Conservation (phyloP, 23 tunicate genomes). For the Ascidia mentula region DNA sequence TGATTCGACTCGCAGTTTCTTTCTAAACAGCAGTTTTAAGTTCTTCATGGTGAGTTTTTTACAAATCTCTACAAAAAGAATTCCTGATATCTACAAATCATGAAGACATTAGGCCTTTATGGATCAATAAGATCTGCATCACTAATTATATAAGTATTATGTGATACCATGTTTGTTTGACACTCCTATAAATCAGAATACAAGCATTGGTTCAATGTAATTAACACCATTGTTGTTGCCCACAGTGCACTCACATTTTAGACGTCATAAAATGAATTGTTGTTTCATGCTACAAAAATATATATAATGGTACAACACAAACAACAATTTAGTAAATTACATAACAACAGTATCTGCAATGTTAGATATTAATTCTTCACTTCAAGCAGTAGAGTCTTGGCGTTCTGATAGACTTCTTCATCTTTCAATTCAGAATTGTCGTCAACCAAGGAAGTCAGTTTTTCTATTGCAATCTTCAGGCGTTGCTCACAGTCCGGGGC, state of each 20-base stretch:
- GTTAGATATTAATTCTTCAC: slow-evolving; percentile 13
- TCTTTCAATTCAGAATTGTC: slow-evolving; percentile 42
- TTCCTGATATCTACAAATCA: neutral
- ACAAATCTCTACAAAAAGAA: neutral
- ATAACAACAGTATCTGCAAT: neutral
- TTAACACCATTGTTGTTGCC: too few species aligned
- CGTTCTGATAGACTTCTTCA: slow-evolving; percentile 62
- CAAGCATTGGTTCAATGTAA: too few species aligned
- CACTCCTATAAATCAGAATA: too few species aligned
- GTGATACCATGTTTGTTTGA: too few species aligned
- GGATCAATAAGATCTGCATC: too few species aligned
- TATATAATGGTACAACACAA: neutral
- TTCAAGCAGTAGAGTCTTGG: slow-evolving; percentile 49
- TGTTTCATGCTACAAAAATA: neutral
- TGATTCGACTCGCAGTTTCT: neutral
- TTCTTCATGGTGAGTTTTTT: slow-evolving; percentile 47
- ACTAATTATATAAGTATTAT: too few species aligned
- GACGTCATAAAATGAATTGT: neutral
- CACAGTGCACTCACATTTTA: too few species aligned
- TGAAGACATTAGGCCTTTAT: too few species aligned
- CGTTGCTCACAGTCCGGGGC: slow-evolving; percentile 86
- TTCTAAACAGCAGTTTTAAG: slow-evolving; percentile 33
- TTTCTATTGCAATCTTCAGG: slow-evolving; percentile 52
- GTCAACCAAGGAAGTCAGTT: slow-evolving; percentile 35
- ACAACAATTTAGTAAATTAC: too few species aligned